These are phyloP conservation scores for Lasioglossum albipes DNA, from an alignment of 1,140 invertebrate genomes.

Conservation along the genomic window DNA sequence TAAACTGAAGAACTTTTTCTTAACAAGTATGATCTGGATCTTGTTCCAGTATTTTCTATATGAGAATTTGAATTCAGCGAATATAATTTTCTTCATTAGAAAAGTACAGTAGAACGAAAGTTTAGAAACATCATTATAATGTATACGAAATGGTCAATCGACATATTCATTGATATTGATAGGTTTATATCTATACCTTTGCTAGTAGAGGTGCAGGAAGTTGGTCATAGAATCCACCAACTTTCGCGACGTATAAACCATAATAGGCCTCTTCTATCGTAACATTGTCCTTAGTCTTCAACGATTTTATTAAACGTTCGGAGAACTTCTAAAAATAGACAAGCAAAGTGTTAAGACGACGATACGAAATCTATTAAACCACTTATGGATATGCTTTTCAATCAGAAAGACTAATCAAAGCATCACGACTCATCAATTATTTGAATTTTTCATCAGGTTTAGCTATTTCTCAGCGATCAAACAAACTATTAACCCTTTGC, in stretches of 20 bases:
- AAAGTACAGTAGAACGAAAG: slow-evolving; percentile 74
- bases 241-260: slow-evolving; percentile 79
- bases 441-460: slow-evolving; percentile 70
- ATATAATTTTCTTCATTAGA: slow-evolving; percentile 64
- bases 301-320: slow-evolving; percentile 76
- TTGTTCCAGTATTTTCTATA: slow-evolving; percentile 10
- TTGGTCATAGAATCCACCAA: slow-evolving; percentile 75
- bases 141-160: neutral
- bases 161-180: neutral
- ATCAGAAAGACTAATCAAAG: slow-evolving; percentile 79
- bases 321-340: slow-evolving; percentile 80
- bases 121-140: slow-evolving; percentile 70
- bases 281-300: slow-evolving; percentile 70
- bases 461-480: neutral
- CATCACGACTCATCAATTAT: slow-evolving; percentile 72
- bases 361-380: slow-evolving; percentile 2
- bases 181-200: slow-evolving; percentile 67
- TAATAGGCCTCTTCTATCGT: slow-evolving; percentile 81
- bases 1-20: slow-evolving; percentile 40
- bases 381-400: slow-evolving; percentile 15
- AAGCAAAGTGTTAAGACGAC: slow-evolving; percentile 8
- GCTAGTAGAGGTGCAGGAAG: slow-evolving; percentile 64
- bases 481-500: too few species aligned
- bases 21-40: neutral
- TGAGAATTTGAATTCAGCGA: slow-evolving; percentile 53